Percentiles rank a stretch among this genome's conserved stretches.
Conservation (phyloP, 1,140 invertebrate species). For the Ylistrum balloti region DNA sequence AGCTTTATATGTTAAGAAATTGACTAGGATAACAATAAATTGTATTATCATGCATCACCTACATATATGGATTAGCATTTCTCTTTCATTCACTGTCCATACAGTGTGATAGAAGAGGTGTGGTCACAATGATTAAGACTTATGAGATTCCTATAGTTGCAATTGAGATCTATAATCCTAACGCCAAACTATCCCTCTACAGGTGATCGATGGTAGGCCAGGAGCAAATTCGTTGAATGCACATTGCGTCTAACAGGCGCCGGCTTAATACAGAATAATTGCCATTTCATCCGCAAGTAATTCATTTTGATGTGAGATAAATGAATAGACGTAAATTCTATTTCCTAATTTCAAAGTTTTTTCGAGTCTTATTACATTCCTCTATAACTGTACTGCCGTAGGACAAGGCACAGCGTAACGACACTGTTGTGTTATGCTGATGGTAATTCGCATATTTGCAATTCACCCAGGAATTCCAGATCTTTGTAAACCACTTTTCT, state of each 20-base stretch:
- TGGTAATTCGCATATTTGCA: neutral
- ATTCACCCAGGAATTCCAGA: neutral
- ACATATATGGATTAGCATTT: neutral
- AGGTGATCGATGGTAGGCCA: constrained; percentile 13
- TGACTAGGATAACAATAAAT: no score
- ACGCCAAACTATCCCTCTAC: neutral
- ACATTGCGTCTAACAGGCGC: neutral
- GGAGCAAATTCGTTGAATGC: neutral
- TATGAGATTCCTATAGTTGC: neutral
- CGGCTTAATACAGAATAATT: neutral
- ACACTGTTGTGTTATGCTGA: neutral
- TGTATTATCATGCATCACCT: no score
- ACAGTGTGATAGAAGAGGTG: neutral
- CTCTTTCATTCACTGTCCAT: neutral
- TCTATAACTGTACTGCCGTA: neutral
- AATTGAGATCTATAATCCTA: neutral
- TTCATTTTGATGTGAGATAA: neutral
- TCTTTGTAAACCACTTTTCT: neutral
- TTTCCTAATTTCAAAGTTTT: neutral
- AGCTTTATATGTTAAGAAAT: no score
- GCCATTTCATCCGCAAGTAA: neutral
- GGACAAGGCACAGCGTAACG: neutral
- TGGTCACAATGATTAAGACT: neutral
- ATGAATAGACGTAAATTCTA: neutral
- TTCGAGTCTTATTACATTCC: neutral